Percentiles rank a stretch among this genome's conserved stretches.
Conservation (phyloP, 2,113 vertebrate species). For the Dryoscopus gambensis region DNA sequence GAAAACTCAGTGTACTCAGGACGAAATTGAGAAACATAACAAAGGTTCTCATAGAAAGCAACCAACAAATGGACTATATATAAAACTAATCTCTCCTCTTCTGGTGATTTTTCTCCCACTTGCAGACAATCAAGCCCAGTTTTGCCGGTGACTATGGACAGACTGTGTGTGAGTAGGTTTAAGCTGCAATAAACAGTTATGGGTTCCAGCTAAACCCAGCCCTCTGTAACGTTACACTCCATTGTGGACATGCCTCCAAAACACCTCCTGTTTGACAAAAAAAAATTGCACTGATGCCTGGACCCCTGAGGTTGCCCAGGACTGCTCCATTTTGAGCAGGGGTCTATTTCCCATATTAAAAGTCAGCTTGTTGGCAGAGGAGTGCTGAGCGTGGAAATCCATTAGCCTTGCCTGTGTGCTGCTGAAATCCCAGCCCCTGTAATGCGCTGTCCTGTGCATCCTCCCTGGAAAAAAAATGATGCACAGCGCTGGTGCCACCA, state of each 20-base stretch:
- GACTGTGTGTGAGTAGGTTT: not conserved
- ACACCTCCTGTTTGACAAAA: not conserved
- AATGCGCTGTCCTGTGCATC: not conserved
- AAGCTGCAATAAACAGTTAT: not conserved
- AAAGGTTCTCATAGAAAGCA: not conserved
- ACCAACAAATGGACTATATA: not conserved
- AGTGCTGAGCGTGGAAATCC: slow-evolving; percentile 30
- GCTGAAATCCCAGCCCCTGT: not conserved
- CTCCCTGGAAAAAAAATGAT: not conserved
- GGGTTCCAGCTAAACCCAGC: not conserved
- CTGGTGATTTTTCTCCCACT: not conserved
- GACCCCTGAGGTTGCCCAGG: not conserved
- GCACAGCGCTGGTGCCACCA: not conserved
- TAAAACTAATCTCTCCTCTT: not conserved
- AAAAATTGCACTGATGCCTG: not conserved
- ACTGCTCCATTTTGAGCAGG: not conserved
- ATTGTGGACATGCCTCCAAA: not conserved
- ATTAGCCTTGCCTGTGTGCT: not conserved
- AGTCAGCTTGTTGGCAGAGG: slow-evolving; percentile 21
- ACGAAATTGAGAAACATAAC: not conserved
- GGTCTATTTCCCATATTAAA: slow-evolving; percentile 19
- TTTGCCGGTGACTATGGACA: not conserved
- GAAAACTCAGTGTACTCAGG: not conserved
- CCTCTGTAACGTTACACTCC: not conserved
- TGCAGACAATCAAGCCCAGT: not conserved